A percentile compares a stretch with the other conserved stretches of the same genome.
phyloP scores from a whole-genome alignment of 2,113 vertebrate species.

The Sinocyclocheilus maitianheensis region DNA sequence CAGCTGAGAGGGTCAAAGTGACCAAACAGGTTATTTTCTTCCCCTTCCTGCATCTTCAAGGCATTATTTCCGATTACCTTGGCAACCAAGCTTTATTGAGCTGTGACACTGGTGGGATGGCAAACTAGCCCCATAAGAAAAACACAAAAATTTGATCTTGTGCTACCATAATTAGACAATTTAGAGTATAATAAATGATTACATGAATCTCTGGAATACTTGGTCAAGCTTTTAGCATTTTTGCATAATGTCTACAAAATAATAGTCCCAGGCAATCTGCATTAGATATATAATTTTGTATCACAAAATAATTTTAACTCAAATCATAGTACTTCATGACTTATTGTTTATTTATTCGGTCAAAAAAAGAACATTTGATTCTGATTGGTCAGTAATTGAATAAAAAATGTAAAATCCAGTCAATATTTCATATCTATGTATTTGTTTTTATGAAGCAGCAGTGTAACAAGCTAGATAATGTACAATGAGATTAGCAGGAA shows the following conservation, averaged over 20 bases:
- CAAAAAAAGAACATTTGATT: not conserved
- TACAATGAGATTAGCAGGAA: not conserved
- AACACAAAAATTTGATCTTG: not conserved
- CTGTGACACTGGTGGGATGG: not conserved
- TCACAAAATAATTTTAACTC: not conserved
- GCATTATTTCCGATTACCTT: slow-evolving; percentile 48
- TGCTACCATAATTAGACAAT: not conserved
- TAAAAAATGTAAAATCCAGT: not conserved
- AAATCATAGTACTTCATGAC: not conserved
- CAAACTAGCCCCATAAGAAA: not conserved
- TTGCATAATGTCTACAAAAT: not conserved
- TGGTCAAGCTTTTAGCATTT: not conserved
- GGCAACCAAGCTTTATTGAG: slow-evolving; percentile 48
- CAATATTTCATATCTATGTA: not conserved
- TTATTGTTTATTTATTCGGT: not conserved
- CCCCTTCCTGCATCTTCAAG: slow-evolving; percentile 16
- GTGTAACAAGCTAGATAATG: not conserved
- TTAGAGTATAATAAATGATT: not conserved
- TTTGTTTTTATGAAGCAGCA: not conserved
- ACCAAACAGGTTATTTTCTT: slow-evolving; percentile 38
- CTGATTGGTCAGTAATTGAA: not conserved
- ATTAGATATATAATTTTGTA: not conserved
- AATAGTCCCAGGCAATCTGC: not conserved
- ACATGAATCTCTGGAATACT: not conserved
- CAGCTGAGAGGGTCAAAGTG: slow-evolving; percentile 37